Conservation (phyloP, 2,113 vertebrate species). For the Archocentrus centrarchus region DNA sequence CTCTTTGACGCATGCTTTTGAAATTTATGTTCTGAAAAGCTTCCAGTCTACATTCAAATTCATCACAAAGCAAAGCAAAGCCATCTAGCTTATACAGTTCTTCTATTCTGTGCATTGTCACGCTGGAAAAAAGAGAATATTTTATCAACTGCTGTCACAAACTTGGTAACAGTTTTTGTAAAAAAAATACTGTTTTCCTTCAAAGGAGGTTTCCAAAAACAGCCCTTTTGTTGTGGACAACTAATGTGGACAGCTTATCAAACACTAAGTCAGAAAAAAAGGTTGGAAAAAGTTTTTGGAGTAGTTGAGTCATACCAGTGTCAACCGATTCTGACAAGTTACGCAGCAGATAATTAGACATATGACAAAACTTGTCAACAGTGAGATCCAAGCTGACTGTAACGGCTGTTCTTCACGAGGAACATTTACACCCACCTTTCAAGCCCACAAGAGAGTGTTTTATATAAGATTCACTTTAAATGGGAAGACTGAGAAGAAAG, state of each 20-base stretch:
- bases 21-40: background rate
- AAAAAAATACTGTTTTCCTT: background rate
- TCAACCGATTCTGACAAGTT: background rate
- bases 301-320: background rate
- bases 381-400: conserved; percentile 2
- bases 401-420: background rate
- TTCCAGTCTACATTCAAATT: background rate
- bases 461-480: conserved; percentile 27
- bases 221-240: background rate
- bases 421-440: conserved; percentile 34
- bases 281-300: background rate
- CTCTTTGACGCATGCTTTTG: background rate
- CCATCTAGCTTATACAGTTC: too few relatives aligned
- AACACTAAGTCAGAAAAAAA: background rate
- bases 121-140: background rate
- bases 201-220: background rate
- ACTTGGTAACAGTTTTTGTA: background rate
- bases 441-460: conserved; percentile 26
- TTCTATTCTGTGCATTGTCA: background rate
- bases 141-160: background rate
- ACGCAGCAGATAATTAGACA: background rate
- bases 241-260: background rate
- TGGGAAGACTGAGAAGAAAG: background rate
- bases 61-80: background rate
- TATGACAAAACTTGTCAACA: conserved; percentile 12